Conservation (phyloP, 1,140 invertebrate genomes). For the Odontomachus brunneus region DNA sequence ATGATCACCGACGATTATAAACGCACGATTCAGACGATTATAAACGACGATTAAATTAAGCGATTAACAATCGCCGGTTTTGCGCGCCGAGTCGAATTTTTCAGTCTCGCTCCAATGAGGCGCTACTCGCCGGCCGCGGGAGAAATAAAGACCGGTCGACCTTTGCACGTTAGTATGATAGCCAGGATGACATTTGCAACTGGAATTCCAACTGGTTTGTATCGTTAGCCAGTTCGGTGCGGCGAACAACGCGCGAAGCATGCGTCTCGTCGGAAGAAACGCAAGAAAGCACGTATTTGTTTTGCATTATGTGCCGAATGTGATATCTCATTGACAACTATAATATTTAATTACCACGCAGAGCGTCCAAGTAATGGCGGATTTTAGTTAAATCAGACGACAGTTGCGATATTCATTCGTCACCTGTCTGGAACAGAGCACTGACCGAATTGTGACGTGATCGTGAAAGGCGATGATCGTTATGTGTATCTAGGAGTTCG, state of each 20-base stretch:
- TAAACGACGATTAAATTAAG: not conserved
- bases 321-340: slow-evolving; percentile 3
- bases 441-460: not conserved
- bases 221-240: slow-evolving; percentile 14
- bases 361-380: not conserved
- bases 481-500: not conserved
- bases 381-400: slow-evolving; percentile 8
- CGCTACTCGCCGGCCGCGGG: slow-evolving; percentile 7
- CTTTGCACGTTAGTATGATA: slow-evolving; percentile 40
- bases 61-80: not conserved
- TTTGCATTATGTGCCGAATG: not conserved
- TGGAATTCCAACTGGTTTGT: slow-evolving; percentile 52
- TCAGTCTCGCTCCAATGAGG: slow-evolving; percentile 23
- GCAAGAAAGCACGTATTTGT: slow-evolving; percentile 18
- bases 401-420: slow-evolving; percentile 16
- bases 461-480: too few relatives aligned
- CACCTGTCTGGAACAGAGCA: not conserved
- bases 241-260: not conserved
- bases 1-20: not conserved
- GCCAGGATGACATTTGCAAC: slow-evolving; percentile 45
- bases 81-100: not conserved
- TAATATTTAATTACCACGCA: not conserved
- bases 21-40: not conserved
- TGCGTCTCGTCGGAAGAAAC: not conserved
- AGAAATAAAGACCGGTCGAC: slow-evolving; percentile 45